Conservation (phyloP, 1,140 invertebrate genomes). For the silkworm (Bombyx mori) region DNA sequence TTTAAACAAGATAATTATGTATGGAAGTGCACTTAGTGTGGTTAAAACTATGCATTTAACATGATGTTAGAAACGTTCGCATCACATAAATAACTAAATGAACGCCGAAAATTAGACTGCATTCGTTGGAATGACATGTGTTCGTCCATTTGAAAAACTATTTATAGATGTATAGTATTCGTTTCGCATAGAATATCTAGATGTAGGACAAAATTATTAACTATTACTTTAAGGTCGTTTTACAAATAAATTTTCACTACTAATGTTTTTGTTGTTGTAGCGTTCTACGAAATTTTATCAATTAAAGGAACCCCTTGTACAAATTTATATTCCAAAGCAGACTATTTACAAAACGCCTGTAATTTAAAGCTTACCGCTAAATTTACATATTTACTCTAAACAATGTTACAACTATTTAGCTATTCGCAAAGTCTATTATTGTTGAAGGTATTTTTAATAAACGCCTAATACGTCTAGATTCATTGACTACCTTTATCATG, state of each 20-base stretch:
- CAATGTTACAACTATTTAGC: conserved; percentile 47
- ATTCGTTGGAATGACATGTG: conserved; percentile 66
- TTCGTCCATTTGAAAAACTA: conserved; percentile 66
- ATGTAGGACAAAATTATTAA: conserved; percentile 23
- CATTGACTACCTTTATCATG: conserved; percentile 8
- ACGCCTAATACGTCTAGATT: too few species aligned
- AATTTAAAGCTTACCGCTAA: conserved; percentile 28
- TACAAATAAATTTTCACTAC: too few species aligned
- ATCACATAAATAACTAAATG: conserved; percentile 46
- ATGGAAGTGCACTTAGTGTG: conserved; percentile 55
- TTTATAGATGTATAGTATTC: conserved; percentile 38
- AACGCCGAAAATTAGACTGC: conserved; percentile 59
- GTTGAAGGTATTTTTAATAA: conserved; percentile 28
- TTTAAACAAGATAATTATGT: conserved; percentile 12
- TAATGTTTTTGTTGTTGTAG: too few species aligned
- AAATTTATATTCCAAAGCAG: conserved; percentile 18
- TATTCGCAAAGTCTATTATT: conserved; percentile 59
- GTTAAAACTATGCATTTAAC: conserved; percentile 41
- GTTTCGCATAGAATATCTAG: conserved; percentile 48
- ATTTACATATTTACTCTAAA: conserved; percentile 28
- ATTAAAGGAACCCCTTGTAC: conserved; percentile 28
- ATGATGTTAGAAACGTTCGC: conserved; percentile 35
- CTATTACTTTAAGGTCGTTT: conserved; percentile 6
- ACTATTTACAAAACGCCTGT: conserved; percentile 19
- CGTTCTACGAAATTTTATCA: conserved; percentile 1